A percentile compares a stretch with the other conserved stretches of the same genome.
phyloP scores from a whole-genome alignment of 1,140 invertebrate genomes.

The Zeugodacus cucurbitae region DNA sequence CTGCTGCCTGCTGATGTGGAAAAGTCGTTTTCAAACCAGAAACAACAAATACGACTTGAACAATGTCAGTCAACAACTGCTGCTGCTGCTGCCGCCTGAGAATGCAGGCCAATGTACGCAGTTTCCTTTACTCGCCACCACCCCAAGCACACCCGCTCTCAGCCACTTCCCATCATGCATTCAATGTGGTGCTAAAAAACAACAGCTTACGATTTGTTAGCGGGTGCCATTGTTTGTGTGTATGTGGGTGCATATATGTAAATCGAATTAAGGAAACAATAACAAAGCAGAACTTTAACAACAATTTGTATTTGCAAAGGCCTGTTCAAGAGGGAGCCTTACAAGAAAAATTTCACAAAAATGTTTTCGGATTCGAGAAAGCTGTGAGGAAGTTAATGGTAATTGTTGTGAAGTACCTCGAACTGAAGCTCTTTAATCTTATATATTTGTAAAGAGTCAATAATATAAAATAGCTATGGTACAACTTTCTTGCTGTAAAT shows the following conservation, averaged over 20 bases:
- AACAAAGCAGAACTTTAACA: not conserved
- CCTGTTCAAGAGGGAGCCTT: not conserved
- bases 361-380: too few species aligned
- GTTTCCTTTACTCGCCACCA: not conserved
- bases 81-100: not conserved
- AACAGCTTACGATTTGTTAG: not conserved
- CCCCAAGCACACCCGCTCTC: too few species aligned
- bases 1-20: not conserved
- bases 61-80: not conserved
- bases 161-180: not conserved
- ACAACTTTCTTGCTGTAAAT: too few species aligned
- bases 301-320: not conserved
- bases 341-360: not conserved
- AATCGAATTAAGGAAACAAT: not conserved
- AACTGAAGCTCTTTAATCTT: too few species aligned
- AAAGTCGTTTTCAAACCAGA: slow-evolving; percentile 1
- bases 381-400: too few species aligned
- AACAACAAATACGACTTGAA: not conserved
- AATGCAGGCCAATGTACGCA: slow-evolving; percentile 7
- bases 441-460: too few species aligned
- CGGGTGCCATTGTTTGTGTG: not conserved
- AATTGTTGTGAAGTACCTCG: too few species aligned
- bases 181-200: not conserved
- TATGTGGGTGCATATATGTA: not conserved
- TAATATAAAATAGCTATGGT: too few species aligned